These are phyloP conservation scores for Heteromyza rotundicornis DNA, from an alignment of 2,888 invertebrate species.

Conservation along the genomic window DNA sequence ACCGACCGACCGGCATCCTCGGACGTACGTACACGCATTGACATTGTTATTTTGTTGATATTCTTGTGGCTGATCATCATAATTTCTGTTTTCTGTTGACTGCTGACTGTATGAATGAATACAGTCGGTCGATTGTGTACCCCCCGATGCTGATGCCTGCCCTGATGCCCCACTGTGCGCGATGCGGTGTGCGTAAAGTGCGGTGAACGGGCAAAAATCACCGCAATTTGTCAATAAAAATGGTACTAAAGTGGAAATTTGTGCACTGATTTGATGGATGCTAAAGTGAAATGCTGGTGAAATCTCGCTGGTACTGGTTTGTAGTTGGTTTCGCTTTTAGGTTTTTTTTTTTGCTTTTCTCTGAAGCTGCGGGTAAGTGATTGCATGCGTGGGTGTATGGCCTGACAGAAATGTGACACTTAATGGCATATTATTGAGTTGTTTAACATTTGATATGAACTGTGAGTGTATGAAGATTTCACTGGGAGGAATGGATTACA, in stretches of 20 bases:
- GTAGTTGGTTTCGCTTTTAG: no score
- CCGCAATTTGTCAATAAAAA: constrained; percentile 61
- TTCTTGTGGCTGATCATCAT: constrained; percentile 2
- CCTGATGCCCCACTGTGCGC: constrained; percentile 2
- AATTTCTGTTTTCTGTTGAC: no score
- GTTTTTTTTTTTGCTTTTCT: no score
- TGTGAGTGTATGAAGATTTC: background rate
- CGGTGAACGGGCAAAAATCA: constrained; percentile 54
- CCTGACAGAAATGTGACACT: constrained; percentile 5
- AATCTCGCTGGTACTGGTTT: background rate
- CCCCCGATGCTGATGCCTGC: background rate
- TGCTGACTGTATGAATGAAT: no score
- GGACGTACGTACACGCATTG: background rate
- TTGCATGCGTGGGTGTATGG: constrained; percentile 17
- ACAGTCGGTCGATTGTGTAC: background rate
- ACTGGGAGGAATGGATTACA: background rate
- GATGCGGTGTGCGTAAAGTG: constrained; percentile 19
- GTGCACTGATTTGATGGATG: constrained; percentile 10
- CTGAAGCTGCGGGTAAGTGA: background rate
- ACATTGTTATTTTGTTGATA: background rate
- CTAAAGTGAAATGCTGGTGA: constrained; percentile 3
- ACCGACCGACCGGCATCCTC: constrained; percentile 14
- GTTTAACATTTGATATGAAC: background rate
- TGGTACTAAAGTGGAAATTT: constrained; percentile 39
- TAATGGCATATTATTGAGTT: background rate